Base-by-base conservation (phyloP, 2,797 vertebrate genomes). In the Parambassis ranga region DNA sequence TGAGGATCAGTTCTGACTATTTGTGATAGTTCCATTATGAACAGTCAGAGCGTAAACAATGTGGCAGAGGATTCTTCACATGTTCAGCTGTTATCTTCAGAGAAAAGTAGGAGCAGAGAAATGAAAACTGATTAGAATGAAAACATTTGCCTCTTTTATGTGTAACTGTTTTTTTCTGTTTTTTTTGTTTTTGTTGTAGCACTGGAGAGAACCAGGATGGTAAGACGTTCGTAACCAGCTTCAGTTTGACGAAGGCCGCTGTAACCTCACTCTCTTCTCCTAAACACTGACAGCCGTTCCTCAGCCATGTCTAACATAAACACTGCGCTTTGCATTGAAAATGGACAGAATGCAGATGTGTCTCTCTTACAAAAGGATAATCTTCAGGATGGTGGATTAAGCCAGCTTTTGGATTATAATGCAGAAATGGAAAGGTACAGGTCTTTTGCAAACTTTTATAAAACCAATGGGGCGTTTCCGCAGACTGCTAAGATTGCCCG, bases 371-470 rank as follows among this genome's bases (percentile, higher is more conserved):
- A 95, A 89, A 97, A 97, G 94, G 96, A 97, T 88, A 94, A 90
- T 90, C 94, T 96, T 87, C 94, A 94, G 91, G 95, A 96, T 83
- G 94, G 94, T 91, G 95, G 95, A 91, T 94, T 96, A 86, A 95
- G 93, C 92, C 94, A 95, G 92, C 93, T 98, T 88, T 95, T 95
- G 96, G 96, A 98, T 95, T 97, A 97, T 93, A 97, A 96, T 82
- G 95, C 96, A 32, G 96, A 98, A 93, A 95, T 97, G 92, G 95
- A 98, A 93, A 93, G 96, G 89, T 97, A 96, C 91, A 92, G 95
- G 86, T 96, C 95, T 86, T 97, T 97, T 78, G 96, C 95, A 82
- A 95, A 95, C 90, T 96, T 97, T 94, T 96, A 97, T 91, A 97
- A 97, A 94, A 94, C 92, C 86, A 94, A 94, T 80, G 95, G 95